Percentiles rank a stretch among this genome's conserved stretches.
Conservation (phyloP, 2,113 vertebrate genomes). For the Dipodomys stephensi region DNA sequence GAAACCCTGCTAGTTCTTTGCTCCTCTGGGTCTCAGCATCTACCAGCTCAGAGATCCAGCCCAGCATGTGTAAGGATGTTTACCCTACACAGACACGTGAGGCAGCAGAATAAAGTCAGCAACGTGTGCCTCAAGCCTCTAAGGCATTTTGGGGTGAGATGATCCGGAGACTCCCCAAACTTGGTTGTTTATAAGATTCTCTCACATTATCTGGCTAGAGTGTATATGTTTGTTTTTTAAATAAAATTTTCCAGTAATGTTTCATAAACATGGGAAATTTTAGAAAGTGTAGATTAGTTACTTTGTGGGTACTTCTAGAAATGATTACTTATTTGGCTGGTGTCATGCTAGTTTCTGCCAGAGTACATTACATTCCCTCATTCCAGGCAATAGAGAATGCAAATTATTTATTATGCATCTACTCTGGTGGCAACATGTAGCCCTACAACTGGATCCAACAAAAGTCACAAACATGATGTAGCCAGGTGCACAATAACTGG, state of each 20-base stretch:
- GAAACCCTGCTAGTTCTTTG: neutral
- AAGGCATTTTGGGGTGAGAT: too few species aligned
- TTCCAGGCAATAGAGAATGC: neutral
- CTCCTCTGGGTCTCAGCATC: neutral
- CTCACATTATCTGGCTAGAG: neutral
- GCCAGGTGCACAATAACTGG: neutral
- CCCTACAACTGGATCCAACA: too few species aligned
- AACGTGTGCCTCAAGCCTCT: too few species aligned
- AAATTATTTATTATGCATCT: neutral
- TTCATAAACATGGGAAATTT: neutral
- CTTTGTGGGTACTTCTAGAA: neutral
- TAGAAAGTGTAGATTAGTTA: neutral
- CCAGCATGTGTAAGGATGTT: conserved; percentile 46
- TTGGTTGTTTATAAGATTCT: neutral
- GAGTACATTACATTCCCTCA: neutral
- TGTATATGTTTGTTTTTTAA: neutral
- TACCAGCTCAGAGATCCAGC: neutral
- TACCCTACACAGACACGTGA: neutral
- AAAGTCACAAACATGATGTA: too few species aligned
- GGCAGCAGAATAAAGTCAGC: neutral
- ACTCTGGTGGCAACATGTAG: neutral
- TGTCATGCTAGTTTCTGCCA: neutral
- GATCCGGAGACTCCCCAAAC: neutral
- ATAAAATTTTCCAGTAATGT: neutral
- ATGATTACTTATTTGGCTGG: neutral